These are phyloP conservation scores for Ichneumoninae sp. DNA, from an alignment of 2,888 invertebrate species.

Conservation along the genomic window DNA sequence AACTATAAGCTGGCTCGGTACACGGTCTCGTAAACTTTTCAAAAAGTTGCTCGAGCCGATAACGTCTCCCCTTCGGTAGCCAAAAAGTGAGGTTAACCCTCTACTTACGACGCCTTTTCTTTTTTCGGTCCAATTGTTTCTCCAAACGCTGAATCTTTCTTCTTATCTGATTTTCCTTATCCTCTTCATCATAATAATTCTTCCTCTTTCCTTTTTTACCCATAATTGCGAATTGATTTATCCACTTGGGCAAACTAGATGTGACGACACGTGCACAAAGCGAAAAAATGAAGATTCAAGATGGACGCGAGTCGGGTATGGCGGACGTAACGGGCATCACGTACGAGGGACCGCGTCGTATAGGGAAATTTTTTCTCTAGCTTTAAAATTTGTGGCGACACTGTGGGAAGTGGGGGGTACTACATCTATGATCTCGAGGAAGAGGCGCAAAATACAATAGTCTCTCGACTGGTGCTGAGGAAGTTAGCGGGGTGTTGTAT, in stretches of 20 bases:
- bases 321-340: no score
- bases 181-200: conserved; percentile 24
- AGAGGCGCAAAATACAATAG: conserved; percentile 5
- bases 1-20: conserved; percentile 33
- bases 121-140: conserved; percentile 41
- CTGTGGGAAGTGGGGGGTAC: no score
- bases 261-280: conserved; percentile 54
- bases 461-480: conserved; percentile 52
- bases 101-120: conserved; percentile 51
- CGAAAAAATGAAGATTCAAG: background rate
- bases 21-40: conserved; percentile 33
- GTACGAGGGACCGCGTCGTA: no score
- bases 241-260: conserved; percentile 22
- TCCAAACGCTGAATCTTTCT: conserved; percentile 49
- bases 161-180: conserved; percentile 16
- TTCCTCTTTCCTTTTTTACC: conserved; percentile 48
- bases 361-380: no score
- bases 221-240: conserved; percentile 31
- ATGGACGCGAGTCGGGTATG: no score
- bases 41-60: conserved; percentile 40
- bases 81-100: conserved; percentile 48
- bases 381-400: no score
- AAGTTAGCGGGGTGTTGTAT: conserved; percentile 48
- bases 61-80: conserved; percentile 9
- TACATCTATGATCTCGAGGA: no score